Evolutionary conservation across 2,113 vertebrate genomes (phyloP).

Genomic region (Hippotragus niger): DNA sequence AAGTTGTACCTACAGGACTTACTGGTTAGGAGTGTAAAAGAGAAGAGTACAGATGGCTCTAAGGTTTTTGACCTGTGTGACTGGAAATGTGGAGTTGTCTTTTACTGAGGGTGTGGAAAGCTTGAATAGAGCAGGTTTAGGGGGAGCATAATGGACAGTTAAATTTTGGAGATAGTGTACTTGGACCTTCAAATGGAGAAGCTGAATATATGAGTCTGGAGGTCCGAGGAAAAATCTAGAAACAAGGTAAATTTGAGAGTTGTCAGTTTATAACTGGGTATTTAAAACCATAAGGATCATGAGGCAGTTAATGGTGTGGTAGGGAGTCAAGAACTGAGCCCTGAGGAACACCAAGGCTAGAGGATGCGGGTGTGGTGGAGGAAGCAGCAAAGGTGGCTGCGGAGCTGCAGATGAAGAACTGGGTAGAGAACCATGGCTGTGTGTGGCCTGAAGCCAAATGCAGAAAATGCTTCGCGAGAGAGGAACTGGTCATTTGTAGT

Average conservation of each 20-base stretch:
- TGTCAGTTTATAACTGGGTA: background rate
- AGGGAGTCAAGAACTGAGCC: background rate
- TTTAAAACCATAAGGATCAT: background rate
- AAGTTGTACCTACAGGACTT: background rate
- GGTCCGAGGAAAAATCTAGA: background rate
- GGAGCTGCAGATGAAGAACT: background rate
- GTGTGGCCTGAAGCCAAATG: background rate
- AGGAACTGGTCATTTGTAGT: background rate
- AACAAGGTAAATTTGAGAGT: background rate
- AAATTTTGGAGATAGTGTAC: background rate
- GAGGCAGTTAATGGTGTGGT: background rate
- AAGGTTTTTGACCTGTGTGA: background rate
- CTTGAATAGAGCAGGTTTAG: background rate
- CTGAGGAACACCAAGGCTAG: background rate
- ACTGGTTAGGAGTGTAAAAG: background rate
- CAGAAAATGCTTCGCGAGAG: constrained; percentile 1
- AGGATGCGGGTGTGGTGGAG: background rate
- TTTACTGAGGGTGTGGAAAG: background rate
- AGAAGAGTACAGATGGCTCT: background rate
- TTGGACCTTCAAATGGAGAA: background rate
- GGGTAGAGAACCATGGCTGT: background rate
- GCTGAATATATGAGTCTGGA: background rate
- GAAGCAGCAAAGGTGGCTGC: background rate
- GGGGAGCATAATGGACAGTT: background rate
- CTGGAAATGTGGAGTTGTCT: background rate